These are phyloP conservation scores for Neuroterus valhalla DNA, from an alignment of 1,140 invertebrate genomes.

Conservation along the genomic window DNA sequence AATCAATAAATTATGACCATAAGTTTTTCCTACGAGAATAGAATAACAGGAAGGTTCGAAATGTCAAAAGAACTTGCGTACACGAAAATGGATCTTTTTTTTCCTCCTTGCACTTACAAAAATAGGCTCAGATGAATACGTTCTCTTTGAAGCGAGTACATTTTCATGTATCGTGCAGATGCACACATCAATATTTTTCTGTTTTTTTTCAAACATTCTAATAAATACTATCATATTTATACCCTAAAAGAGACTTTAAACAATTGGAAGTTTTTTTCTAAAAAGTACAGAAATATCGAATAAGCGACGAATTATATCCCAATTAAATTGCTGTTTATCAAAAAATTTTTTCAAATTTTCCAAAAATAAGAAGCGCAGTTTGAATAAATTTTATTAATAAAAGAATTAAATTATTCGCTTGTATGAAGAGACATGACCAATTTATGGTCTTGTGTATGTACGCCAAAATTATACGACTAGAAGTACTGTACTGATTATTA, in stretches of 20 bases:
- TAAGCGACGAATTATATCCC: not conserved
- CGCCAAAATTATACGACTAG: conserved; percentile 65
- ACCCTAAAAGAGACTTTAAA: not conserved
- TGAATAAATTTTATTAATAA: too few species aligned
- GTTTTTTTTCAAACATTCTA: not conserved
- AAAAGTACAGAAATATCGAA: not conserved
- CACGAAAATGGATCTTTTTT: not conserved
- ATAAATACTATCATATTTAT: not conserved
- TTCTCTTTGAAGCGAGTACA: conserved; percentile 38
- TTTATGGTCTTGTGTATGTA: conserved; percentile 68
- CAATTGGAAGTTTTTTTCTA: not conserved
- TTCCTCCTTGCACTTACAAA: conserved; percentile 3
- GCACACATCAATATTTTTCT: not conserved
- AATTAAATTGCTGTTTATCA: not conserved
- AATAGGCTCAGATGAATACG: conserved; percentile 39
- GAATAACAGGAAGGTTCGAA: too few species aligned
- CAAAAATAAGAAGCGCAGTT: too few species aligned
- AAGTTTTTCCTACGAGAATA: too few species aligned
- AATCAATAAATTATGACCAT: too few species aligned
- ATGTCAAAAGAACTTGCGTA: not conserved
- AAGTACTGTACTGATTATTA: conserved; percentile 59
- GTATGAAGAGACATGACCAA: conserved; percentile 62
- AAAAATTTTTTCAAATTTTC: too few species aligned
- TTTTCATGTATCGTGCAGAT: conserved; percentile 27
- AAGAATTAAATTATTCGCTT: conserved; percentile 33